Conservation (phyloP, 2,113 vertebrate genomes). For the Leucoraja erinaceus region DNA sequence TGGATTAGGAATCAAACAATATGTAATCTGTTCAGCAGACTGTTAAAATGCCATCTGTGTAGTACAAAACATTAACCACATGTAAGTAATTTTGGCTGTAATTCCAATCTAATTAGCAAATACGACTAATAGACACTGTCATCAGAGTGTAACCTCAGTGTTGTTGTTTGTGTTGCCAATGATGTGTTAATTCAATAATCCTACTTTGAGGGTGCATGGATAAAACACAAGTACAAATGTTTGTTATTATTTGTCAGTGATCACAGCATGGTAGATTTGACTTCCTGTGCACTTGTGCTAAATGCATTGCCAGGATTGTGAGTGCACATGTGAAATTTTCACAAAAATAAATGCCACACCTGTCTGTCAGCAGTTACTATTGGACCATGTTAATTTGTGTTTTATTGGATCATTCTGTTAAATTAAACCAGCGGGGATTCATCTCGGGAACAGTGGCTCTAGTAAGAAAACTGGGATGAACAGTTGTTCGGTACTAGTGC, state of each 20-base stretch:
- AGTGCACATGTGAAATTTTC: not conserved
- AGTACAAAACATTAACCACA: not conserved
- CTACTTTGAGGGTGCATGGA: not conserved
- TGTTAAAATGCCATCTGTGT: not conserved
- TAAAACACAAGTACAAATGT: not conserved
- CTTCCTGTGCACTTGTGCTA: not conserved
- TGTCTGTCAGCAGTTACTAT: not conserved
- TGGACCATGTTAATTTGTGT: not conserved
- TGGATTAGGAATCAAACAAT: not conserved
- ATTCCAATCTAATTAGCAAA: not conserved
- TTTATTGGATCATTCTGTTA: not conserved
- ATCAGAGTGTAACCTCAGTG: not conserved
- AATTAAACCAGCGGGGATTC: not conserved
- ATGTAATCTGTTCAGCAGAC: not conserved
- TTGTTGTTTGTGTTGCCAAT: too few species aligned
- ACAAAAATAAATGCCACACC: not conserved
- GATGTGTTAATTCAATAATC: not conserved
- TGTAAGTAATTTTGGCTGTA: not conserved
- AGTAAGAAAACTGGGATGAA: not conserved
- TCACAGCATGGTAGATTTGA: not conserved
- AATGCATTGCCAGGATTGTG: not conserved
- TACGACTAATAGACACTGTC: not conserved
- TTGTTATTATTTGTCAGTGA: not conserved
- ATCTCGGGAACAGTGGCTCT: not conserved
- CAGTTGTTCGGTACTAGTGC: not conserved